These are phyloP conservation scores for Cinara cedri DNA, from an alignment of 2,888 invertebrate species.

Conservation along the genomic window DNA sequence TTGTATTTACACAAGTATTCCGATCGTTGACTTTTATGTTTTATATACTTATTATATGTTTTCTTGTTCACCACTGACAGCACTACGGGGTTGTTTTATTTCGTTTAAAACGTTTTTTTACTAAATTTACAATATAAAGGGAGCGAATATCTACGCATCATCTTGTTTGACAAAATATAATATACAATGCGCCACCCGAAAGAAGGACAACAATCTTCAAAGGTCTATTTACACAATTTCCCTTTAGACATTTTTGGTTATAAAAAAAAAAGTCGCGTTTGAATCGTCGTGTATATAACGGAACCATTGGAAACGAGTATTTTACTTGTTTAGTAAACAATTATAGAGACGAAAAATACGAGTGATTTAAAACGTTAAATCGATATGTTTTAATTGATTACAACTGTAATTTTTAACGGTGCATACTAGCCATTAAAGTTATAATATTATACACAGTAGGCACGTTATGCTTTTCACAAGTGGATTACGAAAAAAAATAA, in stretches of 20 bases:
- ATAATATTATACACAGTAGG: too few relatives aligned
- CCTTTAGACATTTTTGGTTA: not conserved
- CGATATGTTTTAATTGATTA: not conserved
- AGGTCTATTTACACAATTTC: slow-evolving; percentile 25
- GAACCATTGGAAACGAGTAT: not conserved
- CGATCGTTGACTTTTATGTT: slow-evolving; percentile 43
- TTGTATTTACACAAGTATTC: slow-evolving; percentile 36
- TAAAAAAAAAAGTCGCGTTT: slow-evolving; percentile 6
- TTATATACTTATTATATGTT: slow-evolving; percentile 8
- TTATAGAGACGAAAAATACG: not conserved
- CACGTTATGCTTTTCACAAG: too few relatives aligned
- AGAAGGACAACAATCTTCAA: slow-evolving; percentile 20
- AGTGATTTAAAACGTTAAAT: slow-evolving; percentile 10
- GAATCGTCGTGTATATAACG: not conserved
- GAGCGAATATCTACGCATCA: slow-evolving; percentile 18
- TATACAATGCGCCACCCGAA: not conserved
- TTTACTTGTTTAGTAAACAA: slow-evolving; percentile 8
- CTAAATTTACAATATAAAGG: slow-evolving; percentile 10
- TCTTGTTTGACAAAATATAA: slow-evolving; percentile 44
- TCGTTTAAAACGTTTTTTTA: slow-evolving; percentile 49
- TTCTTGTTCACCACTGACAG: not conserved
- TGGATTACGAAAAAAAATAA: too few relatives aligned
- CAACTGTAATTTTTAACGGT: too few relatives aligned
- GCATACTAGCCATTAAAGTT: too few relatives aligned
- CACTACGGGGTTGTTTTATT: slow-evolving; percentile 44